Conservation (phyloP, 2,113 vertebrate genomes). For the Callipepla squamata region DNA sequence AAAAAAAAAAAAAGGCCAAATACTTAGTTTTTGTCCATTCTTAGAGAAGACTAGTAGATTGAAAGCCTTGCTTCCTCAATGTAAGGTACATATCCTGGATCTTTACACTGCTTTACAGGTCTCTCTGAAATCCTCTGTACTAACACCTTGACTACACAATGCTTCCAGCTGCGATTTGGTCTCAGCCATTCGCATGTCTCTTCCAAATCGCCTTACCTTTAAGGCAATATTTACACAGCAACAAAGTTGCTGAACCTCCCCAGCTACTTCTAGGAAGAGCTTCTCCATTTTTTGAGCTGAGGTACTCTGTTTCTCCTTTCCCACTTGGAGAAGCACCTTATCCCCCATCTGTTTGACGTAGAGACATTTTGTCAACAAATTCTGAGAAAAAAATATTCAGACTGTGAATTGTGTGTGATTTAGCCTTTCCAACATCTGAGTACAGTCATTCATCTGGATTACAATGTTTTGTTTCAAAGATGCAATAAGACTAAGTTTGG, state of each 20-base stretch:
- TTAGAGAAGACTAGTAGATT: not conserved
- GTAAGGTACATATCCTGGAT: not conserved
- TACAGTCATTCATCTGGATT: not conserved
- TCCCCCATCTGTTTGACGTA: rapidly evolving
- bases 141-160: not conserved
- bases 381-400: not conserved
- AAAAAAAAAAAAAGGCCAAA: not conserved
- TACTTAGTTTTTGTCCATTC: not conserved
- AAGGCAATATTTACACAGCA: not conserved
- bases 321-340: not conserved
- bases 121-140: not conserved
- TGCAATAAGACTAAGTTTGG: not conserved
- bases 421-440: not conserved
- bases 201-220: not conserved
- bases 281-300: not conserved
- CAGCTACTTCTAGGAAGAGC: not conserved
- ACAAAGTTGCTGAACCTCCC: not conserved
- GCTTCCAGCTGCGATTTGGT: not conserved
- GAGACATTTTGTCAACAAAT: not conserved
- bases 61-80: not conserved
- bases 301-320: not conserved
- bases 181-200: not conserved
- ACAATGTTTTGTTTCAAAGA: not conserved
- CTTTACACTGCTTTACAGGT: not conserved
- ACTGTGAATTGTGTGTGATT: not conserved